A percentile compares a stretch with the other conserved stretches of the same genome.
These are phyloP conservation scores for Picus viridis DNA, from an alignment of 2,797 vertebrate species.

Conservation along the genomic window DNA sequence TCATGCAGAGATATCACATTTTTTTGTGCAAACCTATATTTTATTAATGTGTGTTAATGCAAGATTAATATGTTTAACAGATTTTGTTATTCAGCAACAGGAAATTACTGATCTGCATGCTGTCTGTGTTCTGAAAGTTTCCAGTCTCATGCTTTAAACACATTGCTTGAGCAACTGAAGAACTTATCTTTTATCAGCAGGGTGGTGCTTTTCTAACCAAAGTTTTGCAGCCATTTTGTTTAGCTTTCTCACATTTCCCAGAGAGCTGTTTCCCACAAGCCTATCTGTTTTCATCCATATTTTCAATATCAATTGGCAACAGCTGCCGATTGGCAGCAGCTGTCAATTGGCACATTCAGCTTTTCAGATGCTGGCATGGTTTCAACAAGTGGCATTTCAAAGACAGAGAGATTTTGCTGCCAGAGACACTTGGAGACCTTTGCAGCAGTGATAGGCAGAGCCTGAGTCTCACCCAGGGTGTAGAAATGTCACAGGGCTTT, in stretches of 20 bases:
- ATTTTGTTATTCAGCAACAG: not conserved
- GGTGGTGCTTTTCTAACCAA: not conserved
- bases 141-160: not conserved
- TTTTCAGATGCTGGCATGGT: fast-evolving
- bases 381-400: fast-evolving
- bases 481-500: not conserved
- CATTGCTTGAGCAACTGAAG: not conserved
- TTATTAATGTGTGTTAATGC: not conserved
- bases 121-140: not conserved
- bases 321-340: not conserved
- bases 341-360: not conserved
- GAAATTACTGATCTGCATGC: not conserved
- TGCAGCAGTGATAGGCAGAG: fast-evolving
- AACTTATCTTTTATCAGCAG: not conserved
- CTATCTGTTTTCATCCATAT: not conserved
- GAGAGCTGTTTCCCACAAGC: not conserved
- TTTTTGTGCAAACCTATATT: not conserved
- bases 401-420: not conserved
- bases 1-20: not conserved
- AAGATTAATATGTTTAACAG: not conserved
- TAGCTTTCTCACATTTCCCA: not conserved
- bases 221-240: not conserved
- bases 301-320: not conserved
- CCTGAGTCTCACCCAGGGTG: not conserved
- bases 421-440: not conserved